Base-by-base conservation (phyloP, 2,797 vertebrate genomes). In the Tauraco hartlaubi region DNA sequence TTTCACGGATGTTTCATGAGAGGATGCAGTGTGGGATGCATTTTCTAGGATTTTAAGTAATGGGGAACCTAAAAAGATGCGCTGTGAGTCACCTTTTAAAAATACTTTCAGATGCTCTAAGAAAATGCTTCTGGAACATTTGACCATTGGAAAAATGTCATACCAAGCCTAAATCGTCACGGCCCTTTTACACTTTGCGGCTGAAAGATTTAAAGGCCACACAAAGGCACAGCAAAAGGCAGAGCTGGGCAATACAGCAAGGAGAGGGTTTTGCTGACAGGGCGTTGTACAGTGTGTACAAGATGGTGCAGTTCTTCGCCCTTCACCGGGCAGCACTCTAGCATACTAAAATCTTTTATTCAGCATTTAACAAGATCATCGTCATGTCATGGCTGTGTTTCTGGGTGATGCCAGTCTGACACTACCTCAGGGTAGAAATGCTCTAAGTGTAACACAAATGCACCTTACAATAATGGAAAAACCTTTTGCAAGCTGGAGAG, bases 401-500 rank as follows among this genome's bases (percentile, higher is more conserved):
- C 83, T 95, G 64, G 85, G n/a, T 44, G 74, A 86, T 79, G 74
- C 55, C 58, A 84, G 51, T 39, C 51, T 90, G 69, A 90, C 74
- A 44, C 33, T 76, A 88, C 88, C 90, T 92, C 61, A 43, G 76
- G 59, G 85, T 56, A 86, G 91, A 92, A 92, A 81, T 54, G 66
- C 15, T 90, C 41, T 84, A 90, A 79, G 54, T 83, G 25, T 48
- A 91, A 44, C 28, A 73, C 21, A 84, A 73, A 83, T 43, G 56
- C 76, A 73, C 52, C 64, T 84, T 54, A 35, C 48, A 63, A 91
- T 88, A 94, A 90, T 51, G 74, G 67, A 86, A 95, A 88, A 86
- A 54, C 33, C 48, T 87, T 94, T 85, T 63, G n/a, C 54, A 88
- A 82, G 64, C 88, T 54, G 52, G 63, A 87, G 41, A 85, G 56